A percentile compares a stretch with the other conserved stretches of the same genome.
phyloP scores from a whole-genome alignment of 2,888 invertebrate species.

The Apamea epomidion region DNA sequence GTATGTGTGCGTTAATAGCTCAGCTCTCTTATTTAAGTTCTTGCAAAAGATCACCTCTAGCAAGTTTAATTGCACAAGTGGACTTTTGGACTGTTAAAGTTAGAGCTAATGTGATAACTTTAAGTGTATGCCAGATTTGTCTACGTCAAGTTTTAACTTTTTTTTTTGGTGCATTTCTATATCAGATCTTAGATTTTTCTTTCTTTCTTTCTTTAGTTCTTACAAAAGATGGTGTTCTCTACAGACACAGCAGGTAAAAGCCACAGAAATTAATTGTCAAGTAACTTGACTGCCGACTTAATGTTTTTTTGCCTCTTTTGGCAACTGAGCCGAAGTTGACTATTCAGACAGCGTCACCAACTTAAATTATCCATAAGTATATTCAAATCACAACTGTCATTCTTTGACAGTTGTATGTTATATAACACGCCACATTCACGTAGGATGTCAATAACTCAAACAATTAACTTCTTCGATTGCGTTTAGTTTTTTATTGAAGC shows the following conservation, averaged over 20 bases:
- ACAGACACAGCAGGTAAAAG: not conserved
- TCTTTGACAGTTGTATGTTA: not conserved
- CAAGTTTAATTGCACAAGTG: not conserved
- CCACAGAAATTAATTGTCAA: not conserved
- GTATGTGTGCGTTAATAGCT: not conserved
- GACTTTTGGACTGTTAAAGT: not conserved
- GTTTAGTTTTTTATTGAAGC: no score
- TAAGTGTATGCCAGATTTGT: not conserved
- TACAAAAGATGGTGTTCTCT: not conserved
- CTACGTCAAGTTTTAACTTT: not conserved
- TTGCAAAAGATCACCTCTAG: no score
- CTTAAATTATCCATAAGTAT: no score
- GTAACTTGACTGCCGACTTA: not conserved
- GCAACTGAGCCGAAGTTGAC: no score
- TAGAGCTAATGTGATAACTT: not conserved
- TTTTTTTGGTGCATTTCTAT: not conserved
- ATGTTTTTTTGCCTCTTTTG: no score
- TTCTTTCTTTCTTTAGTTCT: no score
- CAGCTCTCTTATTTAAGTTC: not conserved
- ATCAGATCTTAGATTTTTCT: not conserved
- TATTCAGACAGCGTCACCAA: no score
- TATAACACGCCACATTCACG: no score
- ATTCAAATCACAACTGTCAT: not conserved
- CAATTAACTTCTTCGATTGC: no score
- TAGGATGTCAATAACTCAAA: no score